Evolutionary conservation across 2,113 vertebrate genomes (phyloP), one percentile per base, ranked within the genome.

Genomic region (Typhlomys cinereus): DNA sequence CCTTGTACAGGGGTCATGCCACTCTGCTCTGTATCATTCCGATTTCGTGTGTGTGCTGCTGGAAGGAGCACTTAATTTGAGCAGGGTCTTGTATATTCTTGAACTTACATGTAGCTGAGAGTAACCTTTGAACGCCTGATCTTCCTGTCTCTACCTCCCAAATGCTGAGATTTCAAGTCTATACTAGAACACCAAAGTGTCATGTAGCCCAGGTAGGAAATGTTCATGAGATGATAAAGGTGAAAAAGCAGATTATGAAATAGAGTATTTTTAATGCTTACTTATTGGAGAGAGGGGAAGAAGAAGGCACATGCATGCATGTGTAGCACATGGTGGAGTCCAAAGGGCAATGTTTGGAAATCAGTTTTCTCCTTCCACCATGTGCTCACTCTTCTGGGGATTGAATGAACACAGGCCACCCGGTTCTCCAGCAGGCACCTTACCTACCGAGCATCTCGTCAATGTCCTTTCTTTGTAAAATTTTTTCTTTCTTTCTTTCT

Each of bases 241-340:
- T 76, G 23, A 57, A 66, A 90, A 82, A 84, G 31, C 50, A 90
- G 34, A 88, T 4, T 79, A 46, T 57, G 79, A 88, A 89, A 79
- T 86, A 64, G 4, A 31, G 3, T 89, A 13, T 69, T 21, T 82
- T 83, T 5, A 76, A 23, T 34, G 17, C 46, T 29, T 61, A 44
- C 15, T 9, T 50, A n/a, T 52, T 36, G 18, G 34, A 29, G 18
- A 41, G 17, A 52, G 17, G 9, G 17, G 17, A 52, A 52, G 17
- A 52, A 52, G 17, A 52, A 11, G 27, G 4, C 27, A 34, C 18
- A 7, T 44, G 21, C 17, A 44, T 31, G 31, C 27, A 62, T 50
- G 27, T 18, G 11, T 62, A 27, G 57, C 39, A 46, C 10, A 15
- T 57, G 15, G 54, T 17, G 21, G 54, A 57, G 21, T 4, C 21